These are phyloP conservation scores for Syngnathus floridae DNA, from an alignment of 2,113 vertebrate genomes.

Conservation along the genomic window DNA sequence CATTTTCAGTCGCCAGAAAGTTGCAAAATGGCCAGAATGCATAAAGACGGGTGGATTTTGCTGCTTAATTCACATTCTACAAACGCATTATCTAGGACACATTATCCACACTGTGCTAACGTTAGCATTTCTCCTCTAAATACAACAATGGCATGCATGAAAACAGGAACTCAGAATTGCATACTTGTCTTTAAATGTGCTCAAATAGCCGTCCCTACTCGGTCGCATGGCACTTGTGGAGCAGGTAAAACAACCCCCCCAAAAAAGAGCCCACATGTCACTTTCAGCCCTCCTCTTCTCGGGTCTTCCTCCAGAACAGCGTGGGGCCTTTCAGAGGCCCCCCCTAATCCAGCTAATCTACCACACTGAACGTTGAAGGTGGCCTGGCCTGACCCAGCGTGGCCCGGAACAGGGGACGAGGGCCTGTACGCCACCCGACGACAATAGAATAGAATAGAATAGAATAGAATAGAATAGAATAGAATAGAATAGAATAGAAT, in stretches of 20 bases:
- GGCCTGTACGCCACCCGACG: slow-evolving; percentile 30
- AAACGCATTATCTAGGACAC: too few species aligned
- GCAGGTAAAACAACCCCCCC: slow-evolving; percentile 62
- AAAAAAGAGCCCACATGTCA: slow-evolving; percentile 71
- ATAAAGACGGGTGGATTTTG: too few species aligned
- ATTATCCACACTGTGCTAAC: too few species aligned
- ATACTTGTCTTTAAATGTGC: not conserved
- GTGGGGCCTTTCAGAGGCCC: slow-evolving; percentile 82
- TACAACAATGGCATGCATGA: not conserved
- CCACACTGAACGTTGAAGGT: slow-evolving; percentile 87
- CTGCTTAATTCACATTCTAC: too few species aligned
- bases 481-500: slow-evolving; percentile 9
- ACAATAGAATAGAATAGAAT: slow-evolving; percentile 22
- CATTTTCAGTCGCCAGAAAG: too few species aligned
- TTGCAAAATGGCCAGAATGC: too few species aligned
- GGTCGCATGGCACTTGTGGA: slow-evolving; percentile 15
- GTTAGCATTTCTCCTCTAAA: too few species aligned
- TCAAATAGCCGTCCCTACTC: not conserved
- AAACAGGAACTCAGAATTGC: not conserved
- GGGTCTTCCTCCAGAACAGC: slow-evolving; percentile 86
- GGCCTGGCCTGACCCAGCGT: slow-evolving; percentile 73
- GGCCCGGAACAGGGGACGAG: slow-evolving; percentile 55
- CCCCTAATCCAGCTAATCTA: slow-evolving; percentile 95
- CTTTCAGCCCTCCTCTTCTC: slow-evolving; percentile 77
- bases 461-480: slow-evolving; percentile 2